Conservation (phyloP, 2,888 invertebrate species). For the Drosophila vallismaia region DNA sequence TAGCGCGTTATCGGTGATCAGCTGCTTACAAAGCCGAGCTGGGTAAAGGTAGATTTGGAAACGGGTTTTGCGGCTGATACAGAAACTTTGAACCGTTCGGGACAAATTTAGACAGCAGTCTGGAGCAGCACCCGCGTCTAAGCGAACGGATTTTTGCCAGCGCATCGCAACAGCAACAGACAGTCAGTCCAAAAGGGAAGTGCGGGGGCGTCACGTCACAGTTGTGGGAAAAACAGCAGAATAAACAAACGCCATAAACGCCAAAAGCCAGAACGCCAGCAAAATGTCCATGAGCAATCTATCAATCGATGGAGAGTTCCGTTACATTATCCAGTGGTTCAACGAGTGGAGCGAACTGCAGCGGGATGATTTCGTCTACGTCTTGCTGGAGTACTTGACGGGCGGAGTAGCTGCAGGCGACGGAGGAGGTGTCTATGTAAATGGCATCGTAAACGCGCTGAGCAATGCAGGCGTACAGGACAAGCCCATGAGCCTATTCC, state of each 20-base stretch:
- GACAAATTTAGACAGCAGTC: slow-evolving; percentile 16
- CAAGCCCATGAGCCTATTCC: slow-evolving; percentile 92
- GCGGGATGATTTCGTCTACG: slow-evolving; percentile 91
- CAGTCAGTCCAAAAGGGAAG: slow-evolving; percentile 1
- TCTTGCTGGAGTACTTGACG: slow-evolving; percentile 87
- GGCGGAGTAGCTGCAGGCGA: slow-evolving; percentile 79
- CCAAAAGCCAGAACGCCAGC: slow-evolving; percentile 11
- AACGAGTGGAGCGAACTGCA: slow-evolving; percentile 95
- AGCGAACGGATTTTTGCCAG: slow-evolving; percentile 18
- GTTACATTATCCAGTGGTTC: slow-evolving; percentile 94
- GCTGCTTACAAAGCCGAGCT: slow-evolving; percentile 39
- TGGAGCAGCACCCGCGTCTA: slow-evolving; percentile 28
- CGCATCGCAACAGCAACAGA: slow-evolving; percentile 26
- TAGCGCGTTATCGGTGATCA: slow-evolving; percentile 20
- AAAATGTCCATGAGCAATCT: slow-evolving; percentile 86
- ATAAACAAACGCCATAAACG: slow-evolving; percentile 11
- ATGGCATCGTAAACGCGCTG: slow-evolving; percentile 89
- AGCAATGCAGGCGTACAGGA: slow-evolving; percentile 88
- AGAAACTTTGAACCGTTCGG: slow-evolving; percentile 51
- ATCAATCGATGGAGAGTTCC: slow-evolving; percentile 89
- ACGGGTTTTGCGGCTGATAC: slow-evolving; percentile 64
- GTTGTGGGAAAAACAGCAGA: slow-evolving; percentile 31
- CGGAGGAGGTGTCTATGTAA: slow-evolving; percentile 85
- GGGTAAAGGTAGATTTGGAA: slow-evolving; percentile 55
- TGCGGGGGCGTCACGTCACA: slow-evolving; percentile 50